Base-by-base conservation (phyloP, 2,888 invertebrate species). In the Anthoptus insignis region DNA sequence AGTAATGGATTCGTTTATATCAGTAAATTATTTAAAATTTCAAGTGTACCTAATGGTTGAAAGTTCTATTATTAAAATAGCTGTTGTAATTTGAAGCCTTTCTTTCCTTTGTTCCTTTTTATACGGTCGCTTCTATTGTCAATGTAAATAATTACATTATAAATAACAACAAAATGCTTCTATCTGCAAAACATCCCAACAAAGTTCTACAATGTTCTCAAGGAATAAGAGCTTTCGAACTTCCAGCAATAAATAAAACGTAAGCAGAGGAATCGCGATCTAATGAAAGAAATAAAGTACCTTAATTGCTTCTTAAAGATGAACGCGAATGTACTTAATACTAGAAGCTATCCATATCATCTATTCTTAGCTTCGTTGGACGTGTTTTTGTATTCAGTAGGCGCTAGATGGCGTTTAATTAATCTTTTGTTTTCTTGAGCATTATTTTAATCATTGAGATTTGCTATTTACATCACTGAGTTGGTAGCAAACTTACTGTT, bases 241-340 rank as follows among this genome's bases (percentile, higher is more conserved):
- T 81, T 75, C 70, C 73, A 69, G 70, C 79, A 77, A 82, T 84
- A 83, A 84, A 82, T 82, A 80, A 82, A 81, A 75, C 69, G 76
- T 72, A 76, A 77, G 78, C 72, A 74, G 64, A 56, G 64, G 77
- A 81, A 81, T 76, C 76, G 81, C 78, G 75, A 78, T 77, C 77
- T 82, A 83, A 86, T 86, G 83, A 86, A 84, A 83, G 81, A 80
- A 82, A 84, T 86, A 83, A 85, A 82, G 78, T 77, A 80, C 76
- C 77, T 81, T 85, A 82, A 86, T 84, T 86, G 84, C 82, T 82
- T 74, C 79, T 79, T 77, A 75, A 79, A 81, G 81, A 83, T 78
- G 77, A 75, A 83, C 77, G 79, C 37, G 56, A 61, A 54, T 37
- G 47, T 63, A 63, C 49, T 56, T 63, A 61, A 47, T 37, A 19